phyloP scores from a whole-genome alignment of 2,888 invertebrate genomes.

The Entomobrya proxima region DNA sequence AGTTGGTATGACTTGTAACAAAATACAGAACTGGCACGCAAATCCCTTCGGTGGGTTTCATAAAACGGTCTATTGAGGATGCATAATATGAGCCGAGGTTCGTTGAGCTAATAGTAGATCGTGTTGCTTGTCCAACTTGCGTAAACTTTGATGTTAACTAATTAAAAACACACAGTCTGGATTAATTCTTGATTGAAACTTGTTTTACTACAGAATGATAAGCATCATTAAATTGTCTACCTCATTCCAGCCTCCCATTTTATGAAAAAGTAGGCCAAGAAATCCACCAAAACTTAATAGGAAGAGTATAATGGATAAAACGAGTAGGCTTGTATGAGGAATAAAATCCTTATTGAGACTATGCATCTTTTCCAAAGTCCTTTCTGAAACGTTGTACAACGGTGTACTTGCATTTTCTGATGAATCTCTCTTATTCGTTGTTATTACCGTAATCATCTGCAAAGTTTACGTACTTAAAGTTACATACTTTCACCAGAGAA shows the following conservation, averaged over 20 bases:
- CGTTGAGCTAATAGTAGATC: background rate
- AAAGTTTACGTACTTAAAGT: too few relatives aligned
- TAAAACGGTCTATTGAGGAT: background rate
- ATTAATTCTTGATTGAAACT: too few relatives aligned
- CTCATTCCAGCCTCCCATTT: slow-evolving; percentile 7
- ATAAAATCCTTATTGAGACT: background rate
- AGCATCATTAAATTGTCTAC: background rate
- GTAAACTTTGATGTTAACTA: too few relatives aligned
- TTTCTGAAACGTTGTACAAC: too few relatives aligned
- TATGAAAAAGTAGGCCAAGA: background rate
- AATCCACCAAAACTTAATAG: slow-evolving; percentile 8
- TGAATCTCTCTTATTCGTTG: too few relatives aligned
- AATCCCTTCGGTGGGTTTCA: slow-evolving; percentile 45
- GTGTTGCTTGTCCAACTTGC: too few relatives aligned
- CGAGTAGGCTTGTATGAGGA: slow-evolving; percentile 2
- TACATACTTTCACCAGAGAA: background rate
- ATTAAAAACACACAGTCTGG: too few relatives aligned
- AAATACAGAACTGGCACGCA: slow-evolving; percentile 56
- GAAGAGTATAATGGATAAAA: slow-evolving; percentile 14
- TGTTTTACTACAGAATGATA: too few relatives aligned
- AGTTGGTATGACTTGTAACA: slow-evolving; percentile 49
- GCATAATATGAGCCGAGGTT: background rate
- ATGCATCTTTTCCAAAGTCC: too few relatives aligned
- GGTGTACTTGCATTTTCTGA: too few relatives aligned
- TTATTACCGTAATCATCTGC: too few relatives aligned